phyloP scores from a whole-genome alignment of 2,797 vertebrate genomes.

The Poeciliopsis presidionis region DNA sequence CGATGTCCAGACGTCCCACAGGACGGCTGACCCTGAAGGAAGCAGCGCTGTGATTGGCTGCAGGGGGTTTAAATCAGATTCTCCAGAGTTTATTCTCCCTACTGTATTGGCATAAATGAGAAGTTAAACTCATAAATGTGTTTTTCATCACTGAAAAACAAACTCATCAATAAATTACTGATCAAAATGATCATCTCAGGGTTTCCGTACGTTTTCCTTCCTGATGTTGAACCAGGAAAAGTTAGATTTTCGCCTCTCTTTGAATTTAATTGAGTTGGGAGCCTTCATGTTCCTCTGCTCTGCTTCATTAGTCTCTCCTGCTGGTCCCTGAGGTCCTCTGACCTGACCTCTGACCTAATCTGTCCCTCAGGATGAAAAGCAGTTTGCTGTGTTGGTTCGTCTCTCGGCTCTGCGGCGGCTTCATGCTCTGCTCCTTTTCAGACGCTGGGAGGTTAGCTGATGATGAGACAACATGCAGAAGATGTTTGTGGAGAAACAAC shows the following conservation, averaged over 20 bases:
- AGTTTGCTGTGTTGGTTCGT: neutral
- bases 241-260: neutral
- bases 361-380: neutral
- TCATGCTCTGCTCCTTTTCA: neutral
- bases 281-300: slow-evolving; percentile 13
- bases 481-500: neutral
- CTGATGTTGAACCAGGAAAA: neutral
- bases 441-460: neutral
- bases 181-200: neutral
- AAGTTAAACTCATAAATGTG: neutral
- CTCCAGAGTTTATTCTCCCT: slow-evolving; percentile 22
- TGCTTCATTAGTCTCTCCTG: slow-evolving; percentile 18
- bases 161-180: neutral
- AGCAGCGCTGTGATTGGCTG: slow-evolving; percentile 18
- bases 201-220: neutral
- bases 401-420: neutral
- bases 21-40: slow-evolving; percentile 12
- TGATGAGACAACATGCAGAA: neutral
- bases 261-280: slow-evolving; percentile 27
- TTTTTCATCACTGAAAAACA: neutral
- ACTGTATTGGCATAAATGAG: too few relatives aligned
- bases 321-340: slow-evolving; percentile 2
- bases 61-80: neutral
- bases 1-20: slow-evolving; percentile 19
- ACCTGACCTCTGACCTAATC: neutral